Base-by-base conservation (phyloP, 2,888 invertebrate genomes). In the Eumacrocentrus americanus region DNA sequence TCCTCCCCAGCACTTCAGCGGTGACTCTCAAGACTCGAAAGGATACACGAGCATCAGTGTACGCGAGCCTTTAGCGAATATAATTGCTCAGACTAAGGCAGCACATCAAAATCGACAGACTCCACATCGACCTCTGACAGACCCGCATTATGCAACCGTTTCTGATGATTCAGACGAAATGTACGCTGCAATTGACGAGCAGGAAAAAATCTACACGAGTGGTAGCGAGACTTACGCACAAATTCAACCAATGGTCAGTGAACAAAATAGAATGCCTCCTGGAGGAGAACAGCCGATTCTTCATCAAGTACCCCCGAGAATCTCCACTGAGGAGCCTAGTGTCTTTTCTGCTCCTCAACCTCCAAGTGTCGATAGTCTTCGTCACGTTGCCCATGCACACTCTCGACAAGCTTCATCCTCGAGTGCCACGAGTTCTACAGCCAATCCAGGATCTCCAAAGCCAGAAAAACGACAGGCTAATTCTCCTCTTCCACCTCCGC, bases 21-120 rank as follows among this genome's bases (percentile, higher is more conserved):
- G 94, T 0, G 94, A 95, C 80, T 94, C 94, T 2, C 93, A 94
- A 69, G 94, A 94, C 81, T 93, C 93, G 59, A 92, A 94, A 84
- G 94, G 94, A 46, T 95, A 95, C 78, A 94, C 94, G 0, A 94
- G 94, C 75, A 94, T 94, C 69, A 94, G 93, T 67, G 95, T 95
- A 1, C 85, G 94, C 14, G 94, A 94, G 79, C 95, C 95, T 0
- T 82, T 95, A 63, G 92, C 93, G 2, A 89, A 89, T 75, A 88
- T 91, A 65, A 86, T 90, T 67, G 89, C 88, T 50, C 87, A 88
- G 78, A 88, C 88, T 0, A 79, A 81, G 67, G 74, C 73, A 14
- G 78, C 83, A 46, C 78, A 77, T 59, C 82, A 83, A 63, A 75
- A 77, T 63, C 74, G 75, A 14, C 75, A 76, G 59, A 61, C 70